Conservation (phyloP, 1,140 invertebrate species). For the Drosophila repleta region DNA sequence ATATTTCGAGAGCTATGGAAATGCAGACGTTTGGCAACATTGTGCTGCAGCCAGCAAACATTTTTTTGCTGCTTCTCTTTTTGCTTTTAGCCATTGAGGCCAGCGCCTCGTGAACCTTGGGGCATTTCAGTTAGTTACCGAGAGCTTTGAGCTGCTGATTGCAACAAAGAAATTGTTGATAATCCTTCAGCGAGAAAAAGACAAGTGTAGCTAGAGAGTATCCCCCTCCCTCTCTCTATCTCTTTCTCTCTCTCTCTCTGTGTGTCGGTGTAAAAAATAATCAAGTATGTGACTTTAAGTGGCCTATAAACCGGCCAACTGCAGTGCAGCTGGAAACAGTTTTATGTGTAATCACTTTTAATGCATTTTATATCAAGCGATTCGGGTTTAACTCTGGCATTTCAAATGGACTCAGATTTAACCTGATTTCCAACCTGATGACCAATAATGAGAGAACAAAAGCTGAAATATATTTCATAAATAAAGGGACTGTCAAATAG, state of each 20-base stretch:
- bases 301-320: no score
- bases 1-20: background rate
- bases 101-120: background rate
- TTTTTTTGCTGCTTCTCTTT: background rate
- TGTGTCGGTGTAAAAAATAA: background rate
- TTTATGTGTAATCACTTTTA: background rate
- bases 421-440: constrained; percentile 18
- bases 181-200: background rate
- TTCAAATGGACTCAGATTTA: constrained; percentile 1
- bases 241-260: no score
- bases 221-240: no score
- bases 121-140: background rate
- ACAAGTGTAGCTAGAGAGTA: no score
- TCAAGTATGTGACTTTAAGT: background rate
- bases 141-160: constrained; percentile 2
- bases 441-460: constrained; percentile 28
- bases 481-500: constrained; percentile 42
- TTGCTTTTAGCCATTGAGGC: background rate
- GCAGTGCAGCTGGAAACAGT: background rate
- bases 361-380: constrained; percentile 2
- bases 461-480: constrained; percentile 26
- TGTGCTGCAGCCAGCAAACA: background rate
- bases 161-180: constrained; percentile 3
- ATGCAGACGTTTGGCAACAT: background rate
- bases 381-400: background rate